These are phyloP conservation scores for Blera fallax DNA, from an alignment of 2,888 invertebrate species.

Conservation along the genomic window DNA sequence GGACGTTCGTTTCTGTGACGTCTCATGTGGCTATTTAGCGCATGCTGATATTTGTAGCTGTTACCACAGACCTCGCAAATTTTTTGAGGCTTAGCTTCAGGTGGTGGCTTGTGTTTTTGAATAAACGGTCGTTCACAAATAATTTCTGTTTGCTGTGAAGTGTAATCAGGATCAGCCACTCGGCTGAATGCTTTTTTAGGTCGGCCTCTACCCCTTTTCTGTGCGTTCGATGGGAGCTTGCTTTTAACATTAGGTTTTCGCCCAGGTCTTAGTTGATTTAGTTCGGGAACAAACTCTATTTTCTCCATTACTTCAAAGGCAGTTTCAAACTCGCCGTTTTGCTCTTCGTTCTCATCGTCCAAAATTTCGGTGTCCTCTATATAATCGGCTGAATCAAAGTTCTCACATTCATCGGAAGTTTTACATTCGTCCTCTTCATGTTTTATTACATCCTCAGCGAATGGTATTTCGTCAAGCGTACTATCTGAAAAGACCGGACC, in stretches of 20 bases:
- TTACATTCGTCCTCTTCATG: slow-evolving; percentile 46
- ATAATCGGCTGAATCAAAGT: slow-evolving; percentile 33
- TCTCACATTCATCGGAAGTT: slow-evolving; percentile 46
- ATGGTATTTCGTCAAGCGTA: neutral
- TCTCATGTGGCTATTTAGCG: slow-evolving; percentile 81
- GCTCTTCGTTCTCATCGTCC: slow-evolving; percentile 39
- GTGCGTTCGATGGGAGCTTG: neutral
- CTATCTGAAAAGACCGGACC: slow-evolving; percentile 5
- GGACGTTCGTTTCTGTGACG: slow-evolving; percentile 80
- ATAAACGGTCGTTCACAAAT: neutral
- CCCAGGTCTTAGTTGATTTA: neutral
- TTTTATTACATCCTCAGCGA: slow-evolving; percentile 6
- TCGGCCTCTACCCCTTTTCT: slow-evolving; percentile 66
- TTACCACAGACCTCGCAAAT: slow-evolving; percentile 81
- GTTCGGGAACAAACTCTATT: slow-evolving; percentile 34
- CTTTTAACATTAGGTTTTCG: neutral
- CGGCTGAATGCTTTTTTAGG: slow-evolving; percentile 37
- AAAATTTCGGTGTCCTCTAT: slow-evolving; percentile 27
- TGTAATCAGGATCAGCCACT: neutral
- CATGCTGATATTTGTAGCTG: slow-evolving; percentile 80
- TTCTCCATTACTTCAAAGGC: slow-evolving; percentile 49
- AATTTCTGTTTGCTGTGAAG: neutral
- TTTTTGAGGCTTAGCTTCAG: slow-evolving; percentile 76
- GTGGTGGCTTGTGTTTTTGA: slow-evolving; percentile 12
- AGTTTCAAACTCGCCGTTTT: slow-evolving; percentile 20